These are phyloP conservation scores for Tetramorium alpestre DNA, from an alignment of 1,140 invertebrate genomes.

Conservation along the genomic window DNA sequence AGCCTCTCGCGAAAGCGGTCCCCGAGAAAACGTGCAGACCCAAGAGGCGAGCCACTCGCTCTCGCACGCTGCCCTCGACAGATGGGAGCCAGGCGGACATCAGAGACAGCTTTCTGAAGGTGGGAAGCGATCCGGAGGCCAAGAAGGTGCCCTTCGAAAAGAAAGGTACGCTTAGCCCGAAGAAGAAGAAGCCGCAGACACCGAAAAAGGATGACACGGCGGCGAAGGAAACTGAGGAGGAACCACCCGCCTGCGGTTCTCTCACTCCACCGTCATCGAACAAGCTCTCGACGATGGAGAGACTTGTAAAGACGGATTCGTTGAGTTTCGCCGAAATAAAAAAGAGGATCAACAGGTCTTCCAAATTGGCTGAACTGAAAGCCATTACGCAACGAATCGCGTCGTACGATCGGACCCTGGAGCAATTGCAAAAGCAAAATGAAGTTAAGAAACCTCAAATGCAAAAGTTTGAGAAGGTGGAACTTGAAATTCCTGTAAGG, in stretches of 20 bases:
- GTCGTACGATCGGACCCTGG: conserved; percentile 85
- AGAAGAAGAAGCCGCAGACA: conserved; percentile 78
- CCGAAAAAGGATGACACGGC: conserved; percentile 59
- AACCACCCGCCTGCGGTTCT: conserved; percentile 61
- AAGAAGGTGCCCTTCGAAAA: conserved; percentile 83
- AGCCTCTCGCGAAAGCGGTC: conserved; percentile 69
- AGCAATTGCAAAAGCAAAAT: conserved; percentile 81
- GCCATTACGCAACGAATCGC: conserved; percentile 87
- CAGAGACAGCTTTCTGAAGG: conserved; percentile 81
- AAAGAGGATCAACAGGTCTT: conserved; percentile 88
- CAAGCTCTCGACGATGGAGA: conserved; percentile 81
- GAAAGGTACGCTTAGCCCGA: conserved; percentile 80
- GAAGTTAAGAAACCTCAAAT: conserved; percentile 85
- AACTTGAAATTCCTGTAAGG: conserved; percentile 91
- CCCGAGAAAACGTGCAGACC: conserved; percentile 61
- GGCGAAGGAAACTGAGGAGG: conserved; percentile 13
- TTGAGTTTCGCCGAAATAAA: conserved; percentile 89
- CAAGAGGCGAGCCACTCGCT: conserved; percentile 51
- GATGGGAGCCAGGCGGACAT: conserved; percentile 79
- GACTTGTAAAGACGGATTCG: conserved; percentile 82
- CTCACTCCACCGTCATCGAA: conserved; percentile 77
- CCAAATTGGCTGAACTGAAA: conserved; percentile 89
- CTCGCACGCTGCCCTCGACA: conserved; percentile 62
- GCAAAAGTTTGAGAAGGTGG: conserved; percentile 90
- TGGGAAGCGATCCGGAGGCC: conserved; percentile 63